These are phyloP conservation scores for Gyrodactylus bullatarudis DNA, from an alignment of 1,140 invertebrate genomes.

Conservation along the genomic window DNA sequence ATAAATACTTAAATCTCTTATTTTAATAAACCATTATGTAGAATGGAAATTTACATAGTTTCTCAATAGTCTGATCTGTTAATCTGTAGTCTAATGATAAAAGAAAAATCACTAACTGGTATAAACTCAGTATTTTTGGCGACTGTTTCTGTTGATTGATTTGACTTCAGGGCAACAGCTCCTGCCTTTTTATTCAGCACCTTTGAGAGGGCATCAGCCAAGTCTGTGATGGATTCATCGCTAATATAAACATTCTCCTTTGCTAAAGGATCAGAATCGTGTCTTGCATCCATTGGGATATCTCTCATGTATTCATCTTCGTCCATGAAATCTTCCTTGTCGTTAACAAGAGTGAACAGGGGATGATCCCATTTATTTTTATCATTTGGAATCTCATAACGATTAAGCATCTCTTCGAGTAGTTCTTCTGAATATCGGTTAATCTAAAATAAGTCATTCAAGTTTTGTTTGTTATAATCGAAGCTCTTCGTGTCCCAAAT, in stretches of 20 bases:
- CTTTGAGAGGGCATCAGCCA: not conserved
- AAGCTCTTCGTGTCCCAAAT: no score
- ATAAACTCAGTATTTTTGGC: not conserved
- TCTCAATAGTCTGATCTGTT: no score
- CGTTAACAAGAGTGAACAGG: not conserved
- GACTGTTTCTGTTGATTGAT: not conserved
- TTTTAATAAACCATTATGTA: no score
- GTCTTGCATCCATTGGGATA: not conserved
- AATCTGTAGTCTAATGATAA: no score
- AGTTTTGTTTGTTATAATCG: no score
- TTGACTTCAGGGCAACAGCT: not conserved
- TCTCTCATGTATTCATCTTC: not conserved
- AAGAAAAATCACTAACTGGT: not conserved
- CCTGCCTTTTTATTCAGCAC: not conserved
- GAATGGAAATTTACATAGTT: no score
- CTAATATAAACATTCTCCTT: not conserved
- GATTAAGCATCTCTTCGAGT: not conserved
- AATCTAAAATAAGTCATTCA: no score
- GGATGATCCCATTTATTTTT: conserved; percentile 1
- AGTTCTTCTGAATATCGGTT: not conserved
- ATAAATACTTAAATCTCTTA: no score
- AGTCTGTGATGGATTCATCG: not conserved
- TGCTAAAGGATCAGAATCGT: not conserved
- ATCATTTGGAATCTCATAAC: conserved; percentile 3
- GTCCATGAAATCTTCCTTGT: not conserved